These are phyloP conservation scores for Orthochromis indermauri DNA, from an alignment of 2,113 vertebrate genomes.

Conservation along the genomic window DNA sequence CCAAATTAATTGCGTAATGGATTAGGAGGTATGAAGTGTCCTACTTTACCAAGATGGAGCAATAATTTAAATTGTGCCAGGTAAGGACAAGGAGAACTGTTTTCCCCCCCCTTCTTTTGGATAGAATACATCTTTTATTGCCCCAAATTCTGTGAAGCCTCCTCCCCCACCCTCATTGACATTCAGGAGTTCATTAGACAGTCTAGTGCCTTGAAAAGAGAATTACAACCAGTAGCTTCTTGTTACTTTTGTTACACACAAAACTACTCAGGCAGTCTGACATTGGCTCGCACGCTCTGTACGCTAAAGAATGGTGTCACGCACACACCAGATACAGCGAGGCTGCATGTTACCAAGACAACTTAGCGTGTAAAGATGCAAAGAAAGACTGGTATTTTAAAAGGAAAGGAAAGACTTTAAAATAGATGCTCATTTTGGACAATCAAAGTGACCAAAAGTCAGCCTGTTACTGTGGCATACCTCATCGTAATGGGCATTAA, in stretches of 20 bases:
- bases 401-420: conserved; percentile 1
- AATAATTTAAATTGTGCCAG: conserved; percentile 69
- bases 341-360: not conserved
- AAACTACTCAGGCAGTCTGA: not conserved
- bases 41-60: conserved; percentile 56
- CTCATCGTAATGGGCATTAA: conserved; percentile 81
- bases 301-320: not conserved
- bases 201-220: conserved; percentile 30
- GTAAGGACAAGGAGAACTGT: conserved; percentile 62
- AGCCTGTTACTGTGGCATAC: conserved; percentile 68
- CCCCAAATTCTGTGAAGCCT: conserved; percentile 39
- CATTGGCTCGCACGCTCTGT: not conserved
- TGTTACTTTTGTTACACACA: not conserved
- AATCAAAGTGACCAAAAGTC: conserved; percentile 69
- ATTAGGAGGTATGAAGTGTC: conserved; percentile 61
- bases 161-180: conserved; percentile 33
- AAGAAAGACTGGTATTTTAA: not conserved
- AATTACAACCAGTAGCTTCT: conserved; percentile 17
- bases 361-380: not conserved
- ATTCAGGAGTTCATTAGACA: conserved; percentile 59
- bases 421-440: conserved; percentile 45
- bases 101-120: conserved; percentile 33
- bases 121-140: conserved; percentile 57
- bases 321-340: not conserved
- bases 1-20: conserved; percentile 70